phyloP scores from a whole-genome alignment of 2,113 vertebrate species.

The Gobius niger region DNA sequence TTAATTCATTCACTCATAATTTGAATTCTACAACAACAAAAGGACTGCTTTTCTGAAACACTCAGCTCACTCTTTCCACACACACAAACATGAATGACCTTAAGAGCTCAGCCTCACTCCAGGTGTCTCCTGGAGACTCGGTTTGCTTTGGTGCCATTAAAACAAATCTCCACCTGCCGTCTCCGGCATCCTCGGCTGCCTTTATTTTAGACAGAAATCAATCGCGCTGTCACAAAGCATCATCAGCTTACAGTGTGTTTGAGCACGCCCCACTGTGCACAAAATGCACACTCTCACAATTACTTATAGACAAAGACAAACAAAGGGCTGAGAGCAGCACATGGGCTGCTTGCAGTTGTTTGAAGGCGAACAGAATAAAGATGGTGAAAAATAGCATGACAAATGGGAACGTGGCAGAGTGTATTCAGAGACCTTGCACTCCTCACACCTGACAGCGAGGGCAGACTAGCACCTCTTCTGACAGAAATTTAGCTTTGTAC shows the following conservation, averaged over 20 bases:
- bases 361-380: constrained; percentile 62
- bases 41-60: constrained; percentile 3
- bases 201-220: constrained; percentile 59
- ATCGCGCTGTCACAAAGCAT: constrained; percentile 48
- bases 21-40: not conserved
- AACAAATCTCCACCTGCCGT: constrained; percentile 58
- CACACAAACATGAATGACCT: constrained; percentile 31
- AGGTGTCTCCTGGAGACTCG: constrained; percentile 48
- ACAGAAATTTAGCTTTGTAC: constrained; percentile 19
- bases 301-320: constrained; percentile 49
- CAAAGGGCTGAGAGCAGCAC: constrained; percentile 47
- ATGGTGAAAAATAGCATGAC: constrained; percentile 61
- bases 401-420: constrained; percentile 59
- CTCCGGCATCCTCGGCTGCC: constrained; percentile 26
- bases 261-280: constrained; percentile 41
- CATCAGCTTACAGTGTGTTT: constrained; percentile 41
- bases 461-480: constrained; percentile 60
- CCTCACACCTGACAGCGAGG: constrained; percentile 65
- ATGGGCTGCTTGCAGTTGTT: constrained; percentile 55
- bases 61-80: constrained; percentile 10
- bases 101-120: constrained; percentile 37
- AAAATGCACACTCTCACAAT: constrained; percentile 36
- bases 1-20: not conserved
- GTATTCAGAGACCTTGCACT: constrained; percentile 60
- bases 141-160: constrained; percentile 41